Percentiles rank a stretch among this genome's conserved stretches.
These are phyloP conservation scores for Drosophila burlai DNA, from an alignment of 1,140 invertebrate genomes.

Conservation along the genomic window DNA sequence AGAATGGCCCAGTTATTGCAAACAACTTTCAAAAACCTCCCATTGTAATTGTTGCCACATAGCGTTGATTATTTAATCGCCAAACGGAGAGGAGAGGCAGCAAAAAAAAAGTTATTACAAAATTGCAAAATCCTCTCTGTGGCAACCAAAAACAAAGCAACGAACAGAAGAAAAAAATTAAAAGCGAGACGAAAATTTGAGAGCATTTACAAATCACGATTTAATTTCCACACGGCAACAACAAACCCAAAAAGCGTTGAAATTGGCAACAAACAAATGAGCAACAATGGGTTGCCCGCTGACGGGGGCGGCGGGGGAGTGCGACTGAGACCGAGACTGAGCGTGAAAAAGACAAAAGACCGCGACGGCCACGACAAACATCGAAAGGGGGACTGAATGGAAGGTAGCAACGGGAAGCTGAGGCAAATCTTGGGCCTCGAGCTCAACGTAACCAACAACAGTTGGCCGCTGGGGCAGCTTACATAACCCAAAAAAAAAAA, in stretches of 20 bases:
- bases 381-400: constrained; percentile 10
- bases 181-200: constrained; percentile 75
- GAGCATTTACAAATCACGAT: constrained; percentile 83
- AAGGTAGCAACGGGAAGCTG: constrained; percentile 5
- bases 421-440: constrained; percentile 48
- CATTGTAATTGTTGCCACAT: constrained; percentile 66
- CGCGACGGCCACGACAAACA: constrained; percentile 59
- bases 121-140: constrained; percentile 67
- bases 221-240: constrained; percentile 74
- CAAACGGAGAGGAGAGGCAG: constrained; percentile 26
- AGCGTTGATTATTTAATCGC: constrained; percentile 77
- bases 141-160: constrained; percentile 30
- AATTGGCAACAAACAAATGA: constrained; percentile 83
- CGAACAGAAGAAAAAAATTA: constrained; percentile 26
- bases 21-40: constrained; percentile 42
- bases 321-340: constrained; percentile 8
- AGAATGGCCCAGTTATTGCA: constrained; percentile 32
- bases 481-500: constrained; percentile 54
- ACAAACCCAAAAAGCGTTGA: constrained; percentile 69
- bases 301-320: background rate
- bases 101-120: constrained; percentile 71
- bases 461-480: constrained; percentile 67
- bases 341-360: constrained; percentile 80
- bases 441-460: constrained; percentile 76
- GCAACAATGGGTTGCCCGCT: constrained; percentile 28